Conservation (phyloP, 2,113 vertebrate genomes). For the Sylvia atricapilla region DNA sequence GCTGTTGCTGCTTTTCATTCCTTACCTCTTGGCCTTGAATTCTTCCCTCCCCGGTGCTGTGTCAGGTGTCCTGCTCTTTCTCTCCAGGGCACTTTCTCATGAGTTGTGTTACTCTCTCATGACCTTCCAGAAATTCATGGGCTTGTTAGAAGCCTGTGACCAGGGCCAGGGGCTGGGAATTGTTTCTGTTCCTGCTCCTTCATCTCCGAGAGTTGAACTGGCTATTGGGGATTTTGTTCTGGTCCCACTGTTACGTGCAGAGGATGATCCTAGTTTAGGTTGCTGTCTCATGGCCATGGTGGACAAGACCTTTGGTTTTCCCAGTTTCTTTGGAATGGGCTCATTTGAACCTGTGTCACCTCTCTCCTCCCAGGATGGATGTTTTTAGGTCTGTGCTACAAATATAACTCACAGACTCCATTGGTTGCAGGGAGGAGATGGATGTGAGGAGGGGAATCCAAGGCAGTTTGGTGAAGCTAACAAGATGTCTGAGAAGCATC, state of each 20-base stretch:
- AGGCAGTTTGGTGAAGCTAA: not conserved
- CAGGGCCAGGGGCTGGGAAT: not conserved
- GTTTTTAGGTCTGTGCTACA: not conserved
- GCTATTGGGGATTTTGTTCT: not conserved
- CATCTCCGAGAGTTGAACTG: not conserved
- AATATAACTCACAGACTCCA: not conserved
- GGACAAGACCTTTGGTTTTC: not conserved
- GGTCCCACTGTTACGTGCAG: rapidly evolving
- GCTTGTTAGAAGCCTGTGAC: not conserved
- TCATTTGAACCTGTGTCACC: not conserved
- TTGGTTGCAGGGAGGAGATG: not conserved
- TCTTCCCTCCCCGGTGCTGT: not conserved
- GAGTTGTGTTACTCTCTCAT: rapidly evolving
- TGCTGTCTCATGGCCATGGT: not conserved
- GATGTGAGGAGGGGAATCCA: not conserved
- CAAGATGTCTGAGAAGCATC: not conserved
- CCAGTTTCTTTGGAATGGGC: not conserved
- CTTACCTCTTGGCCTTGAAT: not conserved
- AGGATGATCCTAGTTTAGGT: not conserved
- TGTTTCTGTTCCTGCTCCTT: not conserved
- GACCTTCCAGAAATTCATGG: not conserved
- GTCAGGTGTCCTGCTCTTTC: not conserved
- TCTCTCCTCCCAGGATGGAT: not conserved
- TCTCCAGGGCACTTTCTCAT: not conserved
- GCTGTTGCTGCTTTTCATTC: not conserved